Conservation (phyloP, 1,140 invertebrate genomes). For the Anagrus nilaparvatae region DNA sequence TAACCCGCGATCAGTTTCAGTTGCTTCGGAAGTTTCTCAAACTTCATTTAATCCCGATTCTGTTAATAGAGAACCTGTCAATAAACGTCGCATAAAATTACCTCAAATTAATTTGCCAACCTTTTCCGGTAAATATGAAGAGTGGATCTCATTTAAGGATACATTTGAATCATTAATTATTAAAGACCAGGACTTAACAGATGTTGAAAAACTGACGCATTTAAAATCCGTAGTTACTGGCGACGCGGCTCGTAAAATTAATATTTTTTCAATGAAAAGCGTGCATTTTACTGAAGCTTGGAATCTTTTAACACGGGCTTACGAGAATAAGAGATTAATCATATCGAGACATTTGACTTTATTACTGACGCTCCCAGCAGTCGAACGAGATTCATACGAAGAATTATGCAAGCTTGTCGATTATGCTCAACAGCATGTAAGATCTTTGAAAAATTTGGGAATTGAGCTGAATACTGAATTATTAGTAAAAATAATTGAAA, state of each 20-base stretch:
- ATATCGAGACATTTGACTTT: not conserved
- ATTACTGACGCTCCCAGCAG: not conserved
- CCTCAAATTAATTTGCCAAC: too few species aligned
- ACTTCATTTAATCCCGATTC: too few species aligned
- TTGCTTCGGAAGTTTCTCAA: too few species aligned
- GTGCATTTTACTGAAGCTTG: not conserved
- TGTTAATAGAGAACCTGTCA: too few species aligned
- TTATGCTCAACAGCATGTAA: not conserved
- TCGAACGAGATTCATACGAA: not conserved
- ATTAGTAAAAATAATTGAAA: not conserved
- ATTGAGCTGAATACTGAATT: not conserved
- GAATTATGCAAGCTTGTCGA: not conserved
- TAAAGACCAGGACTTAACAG: not conserved
- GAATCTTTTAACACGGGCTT: conserved; percentile 1
- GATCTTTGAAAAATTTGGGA: not conserved
- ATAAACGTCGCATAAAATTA: too few species aligned
- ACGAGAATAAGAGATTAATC: not conserved
- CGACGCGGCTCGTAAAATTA: not conserved
- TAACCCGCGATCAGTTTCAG: too few species aligned
- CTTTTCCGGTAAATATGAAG: not conserved
- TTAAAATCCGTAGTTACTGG: not conserved
- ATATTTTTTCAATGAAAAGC: not conserved
- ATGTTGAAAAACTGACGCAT: not conserved
- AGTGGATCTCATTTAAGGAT: not conserved
- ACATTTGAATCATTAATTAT: not conserved